Conservation (phyloP, 2,797 vertebrate genomes). For the Euphonia xanthogaster region DNA sequence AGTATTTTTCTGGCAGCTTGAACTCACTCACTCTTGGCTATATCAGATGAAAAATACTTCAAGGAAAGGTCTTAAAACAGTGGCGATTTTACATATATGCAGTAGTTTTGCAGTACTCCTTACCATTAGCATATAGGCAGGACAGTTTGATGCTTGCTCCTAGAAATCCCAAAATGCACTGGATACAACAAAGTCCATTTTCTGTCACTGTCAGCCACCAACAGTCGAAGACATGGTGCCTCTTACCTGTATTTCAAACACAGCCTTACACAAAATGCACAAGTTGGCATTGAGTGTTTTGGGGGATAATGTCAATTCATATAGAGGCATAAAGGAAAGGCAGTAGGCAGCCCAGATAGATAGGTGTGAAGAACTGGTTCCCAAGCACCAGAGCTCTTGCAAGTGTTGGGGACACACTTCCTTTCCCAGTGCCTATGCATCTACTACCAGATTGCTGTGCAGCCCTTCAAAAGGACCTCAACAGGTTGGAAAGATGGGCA, state of each 20-base stretch:
- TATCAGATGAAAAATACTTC: background rate
- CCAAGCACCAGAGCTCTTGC: background rate
- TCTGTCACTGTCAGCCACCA: background rate
- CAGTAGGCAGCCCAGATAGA: background rate
- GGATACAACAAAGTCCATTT: background rate
- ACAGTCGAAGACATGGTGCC: rapidly evolving
- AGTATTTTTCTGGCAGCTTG: background rate
- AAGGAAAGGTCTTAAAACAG: background rate
- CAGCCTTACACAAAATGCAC: background rate
- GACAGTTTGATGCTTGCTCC: background rate
- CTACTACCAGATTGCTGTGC: background rate
- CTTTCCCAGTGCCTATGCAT: background rate
- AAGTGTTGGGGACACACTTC: background rate
- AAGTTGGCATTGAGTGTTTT: background rate
- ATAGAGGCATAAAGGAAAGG: background rate
- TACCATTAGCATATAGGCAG: background rate
- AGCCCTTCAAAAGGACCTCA: background rate
- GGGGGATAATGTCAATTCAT: background rate
- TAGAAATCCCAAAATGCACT: background rate
- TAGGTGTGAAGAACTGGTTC: rapidly evolving
- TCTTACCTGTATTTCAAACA: background rate
- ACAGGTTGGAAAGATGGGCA: background rate
- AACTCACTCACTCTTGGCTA: background rate
- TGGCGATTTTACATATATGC: background rate
- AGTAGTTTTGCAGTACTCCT: background rate